A percentile compares a stretch with the other conserved stretches of the same genome.
phyloP scores from a whole-genome alignment of 2,797 vertebrate species.

The Ceryle rudis region DNA sequence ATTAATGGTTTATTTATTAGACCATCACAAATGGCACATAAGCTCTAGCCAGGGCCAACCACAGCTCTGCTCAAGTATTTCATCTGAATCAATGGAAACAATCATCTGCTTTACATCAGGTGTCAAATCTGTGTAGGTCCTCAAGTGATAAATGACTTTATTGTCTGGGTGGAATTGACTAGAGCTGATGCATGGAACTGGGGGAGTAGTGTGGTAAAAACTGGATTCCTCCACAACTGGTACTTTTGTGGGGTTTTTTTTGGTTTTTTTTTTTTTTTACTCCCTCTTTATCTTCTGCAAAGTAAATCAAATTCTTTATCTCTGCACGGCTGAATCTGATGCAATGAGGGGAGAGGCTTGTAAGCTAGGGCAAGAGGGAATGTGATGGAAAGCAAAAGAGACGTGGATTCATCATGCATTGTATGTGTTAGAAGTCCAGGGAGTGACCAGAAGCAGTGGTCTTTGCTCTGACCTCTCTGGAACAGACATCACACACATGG shows the following conservation, averaged over 20 bases:
- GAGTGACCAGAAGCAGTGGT: background rate
- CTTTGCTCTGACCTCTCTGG: background rate
- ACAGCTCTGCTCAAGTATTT: conserved; percentile 56
- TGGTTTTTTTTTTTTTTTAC: no score
- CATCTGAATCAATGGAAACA: conserved; percentile 80
- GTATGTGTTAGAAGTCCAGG: background rate
- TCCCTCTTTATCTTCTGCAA: background rate
- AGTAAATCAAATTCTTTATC: background rate
- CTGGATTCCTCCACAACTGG: background rate
- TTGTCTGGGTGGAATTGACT: background rate
- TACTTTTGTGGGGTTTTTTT: background rate
- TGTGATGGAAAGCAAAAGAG: background rate
- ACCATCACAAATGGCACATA: conserved; percentile 63
- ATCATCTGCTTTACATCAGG: conserved; percentile 72
- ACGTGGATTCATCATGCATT: background rate
- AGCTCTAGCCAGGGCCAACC: background rate
- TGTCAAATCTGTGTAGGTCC: no score
- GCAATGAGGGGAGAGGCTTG: background rate
- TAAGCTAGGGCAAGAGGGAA: background rate
- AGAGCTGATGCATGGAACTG: background rate
- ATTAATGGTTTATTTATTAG: conserved; percentile 76
- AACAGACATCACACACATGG: background rate
- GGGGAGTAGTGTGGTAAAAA: background rate
- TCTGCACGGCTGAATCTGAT: background rate
- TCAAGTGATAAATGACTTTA: no score